Base-by-base conservation (phyloP, 92 coral and sea anemone species). In the Meandrina meandrites region DNA sequence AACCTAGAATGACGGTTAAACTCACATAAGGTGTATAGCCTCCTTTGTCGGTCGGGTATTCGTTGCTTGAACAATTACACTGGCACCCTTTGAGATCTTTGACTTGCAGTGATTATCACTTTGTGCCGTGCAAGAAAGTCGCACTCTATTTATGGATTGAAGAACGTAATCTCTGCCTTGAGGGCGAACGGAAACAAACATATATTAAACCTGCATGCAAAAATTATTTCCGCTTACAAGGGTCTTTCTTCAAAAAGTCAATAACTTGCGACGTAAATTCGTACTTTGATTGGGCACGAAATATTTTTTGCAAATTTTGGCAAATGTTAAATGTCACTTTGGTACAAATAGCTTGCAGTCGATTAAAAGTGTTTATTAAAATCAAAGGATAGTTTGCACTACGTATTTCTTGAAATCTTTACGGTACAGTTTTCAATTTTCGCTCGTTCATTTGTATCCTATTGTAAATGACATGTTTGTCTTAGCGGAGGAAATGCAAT, bases 321-420 rank as follows among this genome's bases (percentile, higher is more conserved):
- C 21, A 36, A 47, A 37, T n/a, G 11, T 54, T 54, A 27, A 27
- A 56, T 73, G 64, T 73, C 37, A 22, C 14, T 73, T 21, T 72
- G 74, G n/a, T 37, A 53, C 70, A 72, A 31, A 56, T 72, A 73
- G 74, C 72, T 54, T 37, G 73, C 72, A 64, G 79, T 73, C 51
- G 51, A 83, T 83, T 73, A 53, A 68, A 51, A 71, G 35, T 51
- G 54, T 72, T 56, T 35, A 83, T 53, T 70, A 83, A 83, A 54
- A 16, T 67, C 51, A 73, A 32, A 64, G 8, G 54, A 15, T 11
- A 15, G 67, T 34, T 28, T 47, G 35, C 32, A 48, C 27, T 28
- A 48, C 32, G 31, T 32, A 19, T 57, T 35, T 79, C 79, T 51
- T 18, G 30, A 30, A 79, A 34, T 54, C 22, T n/a, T 17, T 58